Conservation (phyloP, 2,888 invertebrate genomes). For the Elegia similella region DNA sequence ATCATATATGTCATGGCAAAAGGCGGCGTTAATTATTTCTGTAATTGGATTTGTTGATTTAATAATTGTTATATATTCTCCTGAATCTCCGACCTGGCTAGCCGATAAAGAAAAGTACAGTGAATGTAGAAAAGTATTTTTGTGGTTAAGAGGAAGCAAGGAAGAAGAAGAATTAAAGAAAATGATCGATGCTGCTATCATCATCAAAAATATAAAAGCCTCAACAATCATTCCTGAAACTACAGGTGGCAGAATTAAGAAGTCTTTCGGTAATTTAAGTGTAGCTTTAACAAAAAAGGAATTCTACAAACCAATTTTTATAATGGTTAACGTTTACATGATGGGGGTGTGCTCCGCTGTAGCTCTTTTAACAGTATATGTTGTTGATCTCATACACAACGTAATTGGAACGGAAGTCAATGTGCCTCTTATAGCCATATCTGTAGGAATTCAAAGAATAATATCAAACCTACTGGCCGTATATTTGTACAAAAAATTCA, state of each 20-base stretch:
- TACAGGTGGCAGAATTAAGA: not conserved
- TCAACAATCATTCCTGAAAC: not conserved
- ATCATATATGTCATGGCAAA: conserved; percentile 68
- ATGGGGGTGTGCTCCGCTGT: conserved; percentile 29
- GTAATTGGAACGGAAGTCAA: not conserved
- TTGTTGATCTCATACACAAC: conserved; percentile 17
- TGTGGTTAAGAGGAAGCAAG: conserved; percentile 66
- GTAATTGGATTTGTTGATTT: conserved; percentile 54
- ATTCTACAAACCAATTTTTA: conserved; percentile 31
- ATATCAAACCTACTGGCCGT: conserved; percentile 26
- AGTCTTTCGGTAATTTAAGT: not conserved
- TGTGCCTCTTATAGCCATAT: conserved; percentile 23
- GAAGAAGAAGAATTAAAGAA: conserved; percentile 39
- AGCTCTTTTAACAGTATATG: conserved; percentile 28
- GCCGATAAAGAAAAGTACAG: conserved; percentile 62
- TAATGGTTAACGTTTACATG: conserved; percentile 30
- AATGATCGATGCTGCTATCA: conserved; percentile 32
- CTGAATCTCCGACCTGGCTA: conserved; percentile 82
- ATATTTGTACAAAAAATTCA: conserved; percentile 27
- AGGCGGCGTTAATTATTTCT: conserved; percentile 58
- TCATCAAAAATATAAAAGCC: not conserved
- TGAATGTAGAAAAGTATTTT: conserved; percentile 68
- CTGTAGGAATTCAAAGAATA: conserved; percentile 26
- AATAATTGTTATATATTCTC: conserved; percentile 34
- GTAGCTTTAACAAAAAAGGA: conserved; percentile 23